These are phyloP conservation scores for Galerucella calmariensis DNA, from an alignment of 2,888 invertebrate genomes.

Conservation along the genomic window DNA sequence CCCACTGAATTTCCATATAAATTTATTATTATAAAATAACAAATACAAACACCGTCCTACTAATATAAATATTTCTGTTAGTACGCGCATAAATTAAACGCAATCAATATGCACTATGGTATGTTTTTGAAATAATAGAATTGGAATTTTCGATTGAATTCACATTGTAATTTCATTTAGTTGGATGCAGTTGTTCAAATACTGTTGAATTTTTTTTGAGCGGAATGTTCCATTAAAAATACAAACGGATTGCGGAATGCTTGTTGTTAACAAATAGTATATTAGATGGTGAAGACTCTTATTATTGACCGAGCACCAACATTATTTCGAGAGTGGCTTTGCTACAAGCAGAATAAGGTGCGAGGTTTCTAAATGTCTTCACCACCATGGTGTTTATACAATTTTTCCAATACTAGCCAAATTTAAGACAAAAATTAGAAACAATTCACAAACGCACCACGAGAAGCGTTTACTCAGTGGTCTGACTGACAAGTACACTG, in stretches of 20 bases:
- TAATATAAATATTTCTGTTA: constrained; percentile 42
- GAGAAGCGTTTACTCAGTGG: too few species aligned
- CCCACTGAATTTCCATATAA: constrained; percentile 40
- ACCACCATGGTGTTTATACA: too few species aligned
- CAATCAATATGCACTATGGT: constrained; percentile 31
- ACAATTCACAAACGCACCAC: too few species aligned
- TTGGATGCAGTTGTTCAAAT: constrained; percentile 12
- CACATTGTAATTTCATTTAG: constrained; percentile 25
- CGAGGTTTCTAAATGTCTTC: too few species aligned
- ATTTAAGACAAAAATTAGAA: too few species aligned
- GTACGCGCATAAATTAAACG: constrained; percentile 42
- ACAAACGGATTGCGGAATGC: neutral
- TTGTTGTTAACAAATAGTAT: neutral
- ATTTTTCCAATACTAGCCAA: too few species aligned
- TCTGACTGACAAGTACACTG: too few species aligned
- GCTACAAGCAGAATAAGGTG: too few species aligned
- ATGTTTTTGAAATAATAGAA: constrained; percentile 19
- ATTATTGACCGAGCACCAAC: too few species aligned
- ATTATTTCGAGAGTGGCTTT: too few species aligned
- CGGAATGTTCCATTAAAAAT: constrained; percentile 4
- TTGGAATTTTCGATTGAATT: constrained; percentile 22
- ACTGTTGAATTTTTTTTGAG: constrained; percentile 3
- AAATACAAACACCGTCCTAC: constrained; percentile 36
- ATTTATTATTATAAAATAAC: constrained; percentile 42
- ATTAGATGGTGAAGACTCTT: too few species aligned